phyloP scores from a whole-genome alignment of 23 tunicate species.

The Styela clava region DNA sequence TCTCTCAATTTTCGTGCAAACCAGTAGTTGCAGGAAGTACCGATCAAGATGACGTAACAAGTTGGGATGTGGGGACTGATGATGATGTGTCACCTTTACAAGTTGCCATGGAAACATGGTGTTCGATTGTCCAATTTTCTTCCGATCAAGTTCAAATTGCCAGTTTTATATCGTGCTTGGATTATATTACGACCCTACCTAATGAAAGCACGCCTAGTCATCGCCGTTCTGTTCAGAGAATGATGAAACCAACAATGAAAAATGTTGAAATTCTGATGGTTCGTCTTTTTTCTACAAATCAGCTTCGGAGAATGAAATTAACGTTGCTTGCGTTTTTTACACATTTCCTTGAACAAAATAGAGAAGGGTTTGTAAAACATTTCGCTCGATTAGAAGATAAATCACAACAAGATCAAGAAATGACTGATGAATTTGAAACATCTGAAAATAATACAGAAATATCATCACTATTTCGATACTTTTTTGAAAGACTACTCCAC shows the following conservation, averaged over 20 bases:
- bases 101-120: background rate
- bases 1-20: slow-evolving; percentile 28
- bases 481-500: slow-evolving; percentile 22
- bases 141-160: background rate
- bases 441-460: background rate
- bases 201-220: background rate
- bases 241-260: background rate
- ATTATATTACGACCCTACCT: background rate
- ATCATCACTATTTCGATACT: slow-evolving; percentile 4
- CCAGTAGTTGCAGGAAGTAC: background rate
- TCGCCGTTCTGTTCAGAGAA: background rate
- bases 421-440: too few species aligned
- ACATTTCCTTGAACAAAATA: background rate
- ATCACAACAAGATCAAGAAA: background rate
- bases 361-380: background rate
- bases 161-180: background rate
- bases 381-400: background rate
- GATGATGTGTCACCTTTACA: background rate
- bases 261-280: background rate
- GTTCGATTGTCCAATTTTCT: background rate
- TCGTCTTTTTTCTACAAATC: slow-evolving; percentile 29
- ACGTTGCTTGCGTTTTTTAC: background rate
- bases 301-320: slow-evolving; percentile 41
- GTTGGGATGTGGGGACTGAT: background rate
- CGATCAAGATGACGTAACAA: background rate